Percentiles rank a stretch among this genome's conserved stretches.
These are phyloP conservation scores for Cyprinodon variegatus DNA, from an alignment of 2,113 vertebrate genomes.

Conservation along the genomic window DNA sequence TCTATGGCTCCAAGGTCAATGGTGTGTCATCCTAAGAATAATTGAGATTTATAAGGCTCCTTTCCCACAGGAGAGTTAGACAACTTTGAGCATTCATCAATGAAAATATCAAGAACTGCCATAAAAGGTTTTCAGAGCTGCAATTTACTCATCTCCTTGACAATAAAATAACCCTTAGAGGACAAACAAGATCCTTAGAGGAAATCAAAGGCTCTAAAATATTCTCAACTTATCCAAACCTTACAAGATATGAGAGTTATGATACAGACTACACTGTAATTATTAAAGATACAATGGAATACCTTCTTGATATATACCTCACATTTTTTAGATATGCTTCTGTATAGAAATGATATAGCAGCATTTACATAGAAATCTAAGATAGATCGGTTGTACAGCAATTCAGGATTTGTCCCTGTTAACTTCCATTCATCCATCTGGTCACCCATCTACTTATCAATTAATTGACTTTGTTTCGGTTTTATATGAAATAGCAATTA, in stretches of 20 bases:
- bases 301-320: neutral
- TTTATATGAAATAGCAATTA: neutral
- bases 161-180: constrained; percentile 17
- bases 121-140: constrained; percentile 12
- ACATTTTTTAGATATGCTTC: neutral
- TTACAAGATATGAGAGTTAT: neutral
- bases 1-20: constrained; percentile 60
- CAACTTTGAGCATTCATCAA: constrained; percentile 46
- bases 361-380: neutral
- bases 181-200: constrained; percentile 24
- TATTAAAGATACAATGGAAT: neutral
- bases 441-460: too few species aligned
- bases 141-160: constrained; percentile 34
- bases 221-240: neutral
- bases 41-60: constrained; percentile 28
- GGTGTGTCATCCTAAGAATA: constrained; percentile 49
- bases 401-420: neutral
- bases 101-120: constrained; percentile 45
- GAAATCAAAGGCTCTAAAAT: neutral
- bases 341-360: neutral
- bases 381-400: neutral
- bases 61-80: constrained; percentile 34
- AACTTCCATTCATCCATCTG: too few species aligned
- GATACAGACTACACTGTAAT: neutral
- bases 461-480: neutral